These are phyloP conservation scores for Macrostomum cliftonense DNA, from an alignment of 2,888 invertebrate genomes.

Conservation along the genomic window DNA sequence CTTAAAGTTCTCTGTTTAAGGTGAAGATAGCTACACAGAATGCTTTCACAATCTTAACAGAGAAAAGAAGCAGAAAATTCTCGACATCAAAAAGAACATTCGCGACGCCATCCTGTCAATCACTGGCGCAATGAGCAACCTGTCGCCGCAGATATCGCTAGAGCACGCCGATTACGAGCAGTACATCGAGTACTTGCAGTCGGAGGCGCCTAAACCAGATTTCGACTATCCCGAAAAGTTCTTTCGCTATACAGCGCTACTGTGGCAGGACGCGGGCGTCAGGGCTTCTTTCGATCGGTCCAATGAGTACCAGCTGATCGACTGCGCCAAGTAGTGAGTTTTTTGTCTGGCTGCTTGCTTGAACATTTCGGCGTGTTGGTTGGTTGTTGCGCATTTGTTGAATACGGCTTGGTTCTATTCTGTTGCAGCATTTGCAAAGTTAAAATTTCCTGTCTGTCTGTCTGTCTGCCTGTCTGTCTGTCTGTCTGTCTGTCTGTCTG, in stretches of 20 bases:
- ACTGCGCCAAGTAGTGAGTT: slow-evolving; percentile 85
- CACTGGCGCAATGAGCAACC: slow-evolving; percentile 50
- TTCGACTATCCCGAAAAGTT: slow-evolving; percentile 84
- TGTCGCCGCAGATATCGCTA: slow-evolving; percentile 82
- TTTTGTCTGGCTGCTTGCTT: background rate
- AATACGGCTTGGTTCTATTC: too few species aligned
- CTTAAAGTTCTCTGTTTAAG: too few species aligned
- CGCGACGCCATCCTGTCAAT: slow-evolving; percentile 11
- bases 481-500: too few species aligned
- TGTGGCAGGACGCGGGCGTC: slow-evolving; percentile 93
- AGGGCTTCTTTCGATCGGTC: slow-evolving; percentile 89
- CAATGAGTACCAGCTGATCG: slow-evolving; percentile 99
- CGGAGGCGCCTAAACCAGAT: slow-evolving; percentile 68
- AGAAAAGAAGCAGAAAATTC: slow-evolving; percentile 92
- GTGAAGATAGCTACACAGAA: too few species aligned
- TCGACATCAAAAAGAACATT: slow-evolving; percentile 43
- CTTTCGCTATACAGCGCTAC: slow-evolving; percentile 87
- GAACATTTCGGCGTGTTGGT: too few species aligned
- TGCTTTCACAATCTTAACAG: too few species aligned
- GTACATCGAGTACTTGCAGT: slow-evolving; percentile 80
- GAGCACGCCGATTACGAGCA: slow-evolving; percentile 81
- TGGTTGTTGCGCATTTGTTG: too few species aligned
- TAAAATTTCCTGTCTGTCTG: too few species aligned
- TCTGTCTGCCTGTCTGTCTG: too few species aligned
- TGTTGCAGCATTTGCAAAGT: too few species aligned